Conservation (phyloP, 2,888 invertebrate species). For the Trilocha varians region DNA sequence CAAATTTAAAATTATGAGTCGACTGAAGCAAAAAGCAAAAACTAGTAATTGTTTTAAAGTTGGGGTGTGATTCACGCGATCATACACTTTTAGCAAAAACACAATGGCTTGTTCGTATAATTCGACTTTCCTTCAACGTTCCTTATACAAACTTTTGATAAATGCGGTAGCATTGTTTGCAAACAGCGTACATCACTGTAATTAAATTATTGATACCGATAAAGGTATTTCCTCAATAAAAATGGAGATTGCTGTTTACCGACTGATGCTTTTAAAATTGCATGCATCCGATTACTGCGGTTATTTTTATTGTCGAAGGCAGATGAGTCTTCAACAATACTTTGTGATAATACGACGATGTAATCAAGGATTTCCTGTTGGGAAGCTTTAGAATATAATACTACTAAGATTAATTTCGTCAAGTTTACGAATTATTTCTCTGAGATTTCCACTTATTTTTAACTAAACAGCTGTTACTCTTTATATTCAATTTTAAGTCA, state of each 20-base stretch:
- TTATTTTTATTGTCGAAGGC: too few species aligned
- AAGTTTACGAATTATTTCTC: too few species aligned
- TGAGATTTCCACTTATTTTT: too few species aligned
- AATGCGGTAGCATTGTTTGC: constrained; percentile 25
- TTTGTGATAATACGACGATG: too few species aligned
- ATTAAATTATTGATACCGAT: constrained; percentile 22
- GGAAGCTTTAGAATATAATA: too few species aligned
- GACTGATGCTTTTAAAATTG: not conserved
- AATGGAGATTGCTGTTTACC: constrained; percentile 1
- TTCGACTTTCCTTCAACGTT: constrained; percentile 29
- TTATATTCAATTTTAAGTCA: too few species aligned
- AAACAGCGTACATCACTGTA: constrained; percentile 19
- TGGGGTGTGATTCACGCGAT: constrained; percentile 27
- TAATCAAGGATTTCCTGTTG: too few species aligned
- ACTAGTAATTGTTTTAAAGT: not conserved
- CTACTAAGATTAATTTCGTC: too few species aligned
- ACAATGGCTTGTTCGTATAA: constrained; percentile 35
- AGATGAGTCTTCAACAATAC: too few species aligned
- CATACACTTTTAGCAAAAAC: constrained; percentile 25
- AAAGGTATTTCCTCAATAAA: constrained; percentile 7
- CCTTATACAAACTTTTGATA: constrained; percentile 34
- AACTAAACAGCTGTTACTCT: too few species aligned
- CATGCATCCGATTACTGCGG: too few species aligned
- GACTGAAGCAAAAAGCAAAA: not conserved
- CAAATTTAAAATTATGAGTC: not conserved